phyloP scores from a whole-genome alignment of 2,113 vertebrate genomes.

The Uria lomvia region DNA sequence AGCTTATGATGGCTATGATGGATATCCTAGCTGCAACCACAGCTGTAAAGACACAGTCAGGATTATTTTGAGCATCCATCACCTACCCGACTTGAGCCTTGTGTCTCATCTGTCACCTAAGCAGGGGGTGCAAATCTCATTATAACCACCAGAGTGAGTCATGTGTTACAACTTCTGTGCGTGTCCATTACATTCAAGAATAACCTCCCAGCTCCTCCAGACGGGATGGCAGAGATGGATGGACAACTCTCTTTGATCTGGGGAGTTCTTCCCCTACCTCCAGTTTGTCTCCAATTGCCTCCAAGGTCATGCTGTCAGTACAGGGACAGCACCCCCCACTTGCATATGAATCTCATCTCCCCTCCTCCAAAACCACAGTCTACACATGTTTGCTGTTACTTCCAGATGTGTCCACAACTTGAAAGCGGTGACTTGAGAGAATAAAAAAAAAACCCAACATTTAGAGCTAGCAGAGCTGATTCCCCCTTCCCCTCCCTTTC shows the following conservation, averaged over 20 bases:
- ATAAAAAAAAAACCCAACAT: neutral
- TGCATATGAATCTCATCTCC: conserved; percentile 35
- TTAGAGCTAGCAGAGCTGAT: neutral
- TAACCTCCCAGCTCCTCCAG: neutral
- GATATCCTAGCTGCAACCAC: conserved; percentile 2
- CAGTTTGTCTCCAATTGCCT: neutral
- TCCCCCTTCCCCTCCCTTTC: neutral
- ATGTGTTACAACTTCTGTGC: conserved; percentile 20
- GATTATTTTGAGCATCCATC: conserved; percentile 32
- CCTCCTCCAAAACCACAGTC: neutral
- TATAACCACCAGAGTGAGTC: conserved; percentile 53
- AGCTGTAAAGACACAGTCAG: conserved; percentile 31
- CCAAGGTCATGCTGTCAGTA: conserved; percentile 18
- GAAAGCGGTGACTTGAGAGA: conserved; percentile 27
- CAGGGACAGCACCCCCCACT: neutral
- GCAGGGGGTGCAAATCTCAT: conserved; percentile 33
- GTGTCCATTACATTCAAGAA: neutral
- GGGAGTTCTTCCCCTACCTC: conserved; percentile 1
- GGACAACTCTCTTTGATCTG: conserved; percentile 12
- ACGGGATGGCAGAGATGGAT: conserved; percentile 16
- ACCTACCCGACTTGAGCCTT: neutral
- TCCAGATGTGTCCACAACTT: conserved; percentile 62
- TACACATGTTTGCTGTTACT: conserved; percentile 61
- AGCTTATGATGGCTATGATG: neutral
- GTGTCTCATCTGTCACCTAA: conserved; percentile 1